These are phyloP conservation scores for Epirrhoe alternata DNA, from an alignment of 2,888 invertebrate genomes.

Conservation along the genomic window DNA sequence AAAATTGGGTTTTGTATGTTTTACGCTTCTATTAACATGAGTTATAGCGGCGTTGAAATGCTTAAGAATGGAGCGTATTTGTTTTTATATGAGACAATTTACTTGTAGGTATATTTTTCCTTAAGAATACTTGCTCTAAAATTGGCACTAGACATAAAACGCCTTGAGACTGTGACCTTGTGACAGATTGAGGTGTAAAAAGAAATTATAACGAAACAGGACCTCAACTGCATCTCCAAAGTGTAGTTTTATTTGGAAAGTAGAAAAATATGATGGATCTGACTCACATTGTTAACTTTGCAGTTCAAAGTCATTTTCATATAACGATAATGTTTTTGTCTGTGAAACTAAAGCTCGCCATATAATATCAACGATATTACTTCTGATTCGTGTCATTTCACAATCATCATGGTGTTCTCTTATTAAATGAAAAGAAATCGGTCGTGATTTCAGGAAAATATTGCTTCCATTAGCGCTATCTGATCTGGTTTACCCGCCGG, in stretches of 20 bases:
- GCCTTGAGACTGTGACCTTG: not conserved
- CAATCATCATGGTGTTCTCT: not conserved
- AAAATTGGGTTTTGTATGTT: constrained; percentile 38
- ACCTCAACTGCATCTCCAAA: no score
- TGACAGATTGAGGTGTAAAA: no score
- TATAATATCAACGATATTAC: no score
- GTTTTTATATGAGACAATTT: constrained; percentile 1
- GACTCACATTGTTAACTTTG: no score
- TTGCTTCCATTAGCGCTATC: not conserved
- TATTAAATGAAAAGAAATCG: not conserved
- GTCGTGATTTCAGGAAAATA: not conserved
- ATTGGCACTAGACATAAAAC: not conserved
- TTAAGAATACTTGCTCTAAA: not conserved
- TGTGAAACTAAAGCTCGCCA: no score
- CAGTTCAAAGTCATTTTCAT: no score
- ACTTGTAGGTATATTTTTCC: not conserved
- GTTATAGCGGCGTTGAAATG: constrained; percentile 22
- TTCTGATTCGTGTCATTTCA: no score
- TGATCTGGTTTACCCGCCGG: no score
- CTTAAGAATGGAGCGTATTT: constrained; percentile 1
- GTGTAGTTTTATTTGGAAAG: no score
- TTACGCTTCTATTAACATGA: constrained; percentile 36
- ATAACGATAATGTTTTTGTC: no score
- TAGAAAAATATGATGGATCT: no score
- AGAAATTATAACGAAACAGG: no score